phyloP scores from a whole-genome alignment of 2,797 vertebrate species.

The Typhlichthys eigenmanni region DNA sequence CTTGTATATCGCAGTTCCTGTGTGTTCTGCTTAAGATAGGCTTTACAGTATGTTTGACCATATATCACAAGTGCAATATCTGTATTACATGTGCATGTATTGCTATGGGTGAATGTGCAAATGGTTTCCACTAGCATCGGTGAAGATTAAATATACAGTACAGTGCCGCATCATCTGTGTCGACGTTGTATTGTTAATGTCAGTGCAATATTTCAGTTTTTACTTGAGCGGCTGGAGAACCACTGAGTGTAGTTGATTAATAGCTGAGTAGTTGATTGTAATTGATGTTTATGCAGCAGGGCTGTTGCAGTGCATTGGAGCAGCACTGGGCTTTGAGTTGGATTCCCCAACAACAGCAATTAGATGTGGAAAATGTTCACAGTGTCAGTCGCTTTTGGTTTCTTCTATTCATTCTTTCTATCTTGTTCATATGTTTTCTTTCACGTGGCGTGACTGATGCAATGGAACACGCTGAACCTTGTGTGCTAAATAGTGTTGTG shows the following conservation, averaged over 20 bases:
- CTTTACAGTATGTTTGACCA: not conserved
- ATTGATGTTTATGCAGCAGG: not conserved
- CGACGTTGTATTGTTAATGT: too few relatives aligned
- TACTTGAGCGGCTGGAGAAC: too few relatives aligned
- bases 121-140: constrained; percentile 15
- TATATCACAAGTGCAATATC: not conserved
- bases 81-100: not conserved
- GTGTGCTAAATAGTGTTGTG: too few relatives aligned
- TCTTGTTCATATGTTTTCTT: constrained; percentile 1
- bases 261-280: not conserved
- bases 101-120: not conserved
- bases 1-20: too few relatives aligned
- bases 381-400: constrained; percentile 16
- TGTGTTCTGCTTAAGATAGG: not conserved
- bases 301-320: constrained; percentile 3
- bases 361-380: constrained; percentile 26
- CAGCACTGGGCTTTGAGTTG: constrained; percentile 40
- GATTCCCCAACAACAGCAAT: constrained; percentile 30
- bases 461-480: too few relatives aligned
- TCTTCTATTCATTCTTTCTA: not conserved
- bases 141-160: constrained; percentile 30
- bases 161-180: constrained; percentile 2
- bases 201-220: too few relatives aligned
- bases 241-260: too few relatives aligned
- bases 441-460: not conserved